phyloP scores from a whole-genome alignment of 2,888 invertebrate genomes.

The Chloroclystis v-ata region DNA sequence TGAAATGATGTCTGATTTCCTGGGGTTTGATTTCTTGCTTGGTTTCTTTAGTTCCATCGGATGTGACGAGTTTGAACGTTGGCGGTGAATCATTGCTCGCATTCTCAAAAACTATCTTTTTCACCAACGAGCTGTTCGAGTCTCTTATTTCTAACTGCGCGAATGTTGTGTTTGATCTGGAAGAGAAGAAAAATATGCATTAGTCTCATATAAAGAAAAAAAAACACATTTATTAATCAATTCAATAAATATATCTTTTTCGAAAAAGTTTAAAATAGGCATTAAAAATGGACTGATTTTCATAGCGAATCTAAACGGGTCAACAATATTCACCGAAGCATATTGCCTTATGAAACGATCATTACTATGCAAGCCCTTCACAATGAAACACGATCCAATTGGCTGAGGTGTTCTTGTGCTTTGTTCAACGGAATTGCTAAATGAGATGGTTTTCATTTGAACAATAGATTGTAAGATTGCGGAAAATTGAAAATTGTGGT shows the following conservation, averaged over 20 bases:
- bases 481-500: background rate
- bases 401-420: background rate
- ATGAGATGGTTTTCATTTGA: background rate
- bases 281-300: no score
- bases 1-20: slow-evolving; percentile 65
- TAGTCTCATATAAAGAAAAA: no score
- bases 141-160: slow-evolving; percentile 69
- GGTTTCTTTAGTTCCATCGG: slow-evolving; percentile 62
- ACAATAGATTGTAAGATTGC: background rate
- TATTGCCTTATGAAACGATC: slow-evolving; percentile 16
- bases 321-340: slow-evolving; percentile 12
- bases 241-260: no score
- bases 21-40: slow-evolving; percentile 66
- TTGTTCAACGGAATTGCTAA: background rate
- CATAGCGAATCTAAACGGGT: slow-evolving; percentile 1
- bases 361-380: slow-evolving; percentile 18
- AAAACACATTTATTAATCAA: no score
- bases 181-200: slow-evolving; percentile 33
- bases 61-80: slow-evolving; percentile 54
- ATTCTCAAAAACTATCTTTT: slow-evolving; percentile 63
- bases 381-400: slow-evolving; percentile 4
- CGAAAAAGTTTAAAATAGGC: no score
- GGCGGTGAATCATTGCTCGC: slow-evolving; percentile 57
- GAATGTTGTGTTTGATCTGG: slow-evolving; percentile 67
- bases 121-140: slow-evolving; percentile 59